Base-by-base conservation (phyloP, 2,113 vertebrate genomes). In the Cygnus buccinator region DNA sequence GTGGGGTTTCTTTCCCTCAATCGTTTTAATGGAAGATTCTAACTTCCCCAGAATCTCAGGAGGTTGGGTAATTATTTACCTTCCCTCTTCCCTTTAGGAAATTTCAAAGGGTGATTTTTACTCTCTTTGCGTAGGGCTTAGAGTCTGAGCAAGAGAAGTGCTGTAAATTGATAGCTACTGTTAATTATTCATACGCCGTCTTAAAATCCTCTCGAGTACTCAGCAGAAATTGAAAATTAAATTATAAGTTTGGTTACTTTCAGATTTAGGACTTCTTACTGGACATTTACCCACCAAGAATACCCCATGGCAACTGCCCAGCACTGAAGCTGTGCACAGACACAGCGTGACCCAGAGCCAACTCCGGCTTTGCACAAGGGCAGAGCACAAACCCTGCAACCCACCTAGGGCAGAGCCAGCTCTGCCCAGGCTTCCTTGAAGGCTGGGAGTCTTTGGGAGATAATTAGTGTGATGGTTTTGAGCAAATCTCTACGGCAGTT, bases 331-430 rank as follows among this genome's bases (percentile, higher is more conserved):
- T 23, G 12, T 3, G 35, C 3, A 10, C 31, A 41, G 28, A 67
- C 0, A 63, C 0, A 0, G 0, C 6, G 23, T 9, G 44, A 57
- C 15, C 19, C 0, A 0, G 50, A 73, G 29, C 21, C 18, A 46
- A 46, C 14, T 4, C 7, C 17, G 9, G 25, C 76, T 88, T 85
- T 70, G 25, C 52, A 71, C n/a, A 73, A 55, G 8, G 14, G 46
- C 6, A n/a, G 28, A 67, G 37, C 35, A 78, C 14, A 48, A 71
- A 35, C 52, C 29, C 10, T 12, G 6, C n/a, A 48, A 6, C 35
- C 75, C 31, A 43, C 23, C 52, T 15, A 58, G 50, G 61, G 13
- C 82, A 68, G 50, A 37, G 35, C 15, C 50, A 16, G 18, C 48
- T 39, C 18, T 29, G 26, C 19, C 35, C 35, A 54, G 50, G 14